Conservation (phyloP, 2,113 vertebrate species). For the Scophthalmus maximus region DNA sequence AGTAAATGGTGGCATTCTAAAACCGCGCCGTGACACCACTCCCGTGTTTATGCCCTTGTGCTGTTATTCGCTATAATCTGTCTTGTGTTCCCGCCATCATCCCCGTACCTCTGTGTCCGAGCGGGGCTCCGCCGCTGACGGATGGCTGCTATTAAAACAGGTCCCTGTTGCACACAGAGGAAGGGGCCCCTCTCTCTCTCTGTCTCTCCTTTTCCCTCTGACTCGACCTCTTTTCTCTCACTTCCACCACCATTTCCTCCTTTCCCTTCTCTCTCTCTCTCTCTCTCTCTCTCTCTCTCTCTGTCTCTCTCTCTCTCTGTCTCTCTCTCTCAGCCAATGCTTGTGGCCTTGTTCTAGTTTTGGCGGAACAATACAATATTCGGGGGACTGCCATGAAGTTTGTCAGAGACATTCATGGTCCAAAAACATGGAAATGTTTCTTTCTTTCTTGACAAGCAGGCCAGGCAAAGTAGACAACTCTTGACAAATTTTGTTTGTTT, state of each 20-base stretch:
- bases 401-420: neutral
- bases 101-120: constrained; percentile 32
- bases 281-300: neutral
- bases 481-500: too few relatives aligned
- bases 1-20: constrained; percentile 45
- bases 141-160: constrained; percentile 59
- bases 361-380: neutral
- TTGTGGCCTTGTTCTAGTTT: neutral
- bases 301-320: neutral
- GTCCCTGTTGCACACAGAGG: constrained; percentile 18
- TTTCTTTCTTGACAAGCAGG: too few relatives aligned
- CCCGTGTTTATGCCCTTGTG: constrained; percentile 45
- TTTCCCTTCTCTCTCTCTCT: too few relatives aligned
- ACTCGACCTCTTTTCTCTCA: neutral
- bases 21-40: constrained; percentile 37
- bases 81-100: constrained; percentile 49
- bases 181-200: neutral
- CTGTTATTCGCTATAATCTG: constrained; percentile 61
- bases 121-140: constrained; percentile 37
- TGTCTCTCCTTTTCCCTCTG: neutral
- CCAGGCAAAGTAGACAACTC: too few relatives aligned
- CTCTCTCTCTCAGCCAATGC: neutral
- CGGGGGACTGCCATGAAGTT: neutral
- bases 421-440: too few relatives aligned
- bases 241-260: neutral